Conservation (phyloP, 2,888 invertebrate species). For the Drymonia ruficornis region DNA sequence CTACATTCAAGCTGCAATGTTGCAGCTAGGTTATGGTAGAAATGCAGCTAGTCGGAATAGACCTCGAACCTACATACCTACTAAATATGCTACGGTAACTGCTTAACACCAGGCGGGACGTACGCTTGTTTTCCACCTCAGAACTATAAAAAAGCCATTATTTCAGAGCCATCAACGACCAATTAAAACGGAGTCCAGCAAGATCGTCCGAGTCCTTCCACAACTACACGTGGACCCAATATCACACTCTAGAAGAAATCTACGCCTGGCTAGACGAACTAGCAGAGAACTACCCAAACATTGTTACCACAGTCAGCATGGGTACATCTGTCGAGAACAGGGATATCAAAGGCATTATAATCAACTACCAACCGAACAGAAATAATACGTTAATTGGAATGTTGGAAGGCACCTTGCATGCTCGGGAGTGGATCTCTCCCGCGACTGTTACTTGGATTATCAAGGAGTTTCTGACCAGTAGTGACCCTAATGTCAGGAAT, state of each 20-base stretch:
- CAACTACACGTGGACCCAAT: constrained; percentile 82
- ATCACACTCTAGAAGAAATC: constrained; percentile 85
- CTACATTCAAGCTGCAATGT: no score
- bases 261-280: constrained; percentile 85
- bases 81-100: no score
- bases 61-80: no score
- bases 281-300: constrained; percentile 69
- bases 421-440: constrained; percentile 90
- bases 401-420: constrained; percentile 87
- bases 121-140: no score
- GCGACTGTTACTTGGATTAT: constrained; percentile 88
- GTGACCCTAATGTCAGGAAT: constrained; percentile 76
- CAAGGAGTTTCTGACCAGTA: constrained; percentile 87
- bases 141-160: no score
- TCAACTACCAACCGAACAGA: constrained; percentile 68
- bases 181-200: constrained; percentile 52
- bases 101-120: no score
- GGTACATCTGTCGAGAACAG: constrained; percentile 86
- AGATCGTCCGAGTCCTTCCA: constrained; percentile 53
- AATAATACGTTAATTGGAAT: constrained; percentile 75
- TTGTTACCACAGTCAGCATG: constrained; percentile 78
- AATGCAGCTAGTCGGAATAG: no score
- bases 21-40: no score
- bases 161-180: constrained; percentile 77
- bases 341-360: constrained; percentile 82